Base-by-base conservation (phyloP, 2,797 vertebrate species). In the Poeciliopsis turneri region DNA sequence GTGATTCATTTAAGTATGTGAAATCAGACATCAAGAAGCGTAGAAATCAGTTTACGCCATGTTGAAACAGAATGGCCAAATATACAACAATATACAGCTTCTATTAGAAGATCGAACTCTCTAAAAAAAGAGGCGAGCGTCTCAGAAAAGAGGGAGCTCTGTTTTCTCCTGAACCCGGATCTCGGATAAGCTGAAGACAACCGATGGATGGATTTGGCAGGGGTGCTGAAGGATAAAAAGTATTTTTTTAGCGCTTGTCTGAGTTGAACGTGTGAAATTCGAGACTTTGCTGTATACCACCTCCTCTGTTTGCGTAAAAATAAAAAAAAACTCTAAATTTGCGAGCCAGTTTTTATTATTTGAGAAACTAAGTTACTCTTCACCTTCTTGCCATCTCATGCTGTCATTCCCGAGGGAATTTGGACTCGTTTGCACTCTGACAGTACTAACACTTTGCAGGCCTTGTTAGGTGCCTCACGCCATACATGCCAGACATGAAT, bases 1-100 rank as follows among this genome's bases (percentile, higher is more conserved):
- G 81, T 84, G 78, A 88, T 81, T 88, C 68, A 69, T 77, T 83
- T 64, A 79, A 79, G 86, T 82, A 85, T 80, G 69, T 77, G 84
- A 90, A 74, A 71, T 76, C 45, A 79, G 79, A 82, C 84, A 85
- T 91, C 77, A 91, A 80, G 88, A 77, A 84, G 82, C 74, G 84
- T 82, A 82, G 78, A 84, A 78, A 83, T 80, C 79, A 77, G 80
- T 75, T 76, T 70, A 89, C 80, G 78, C 83, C 87, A 82, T 78
- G 46, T 78, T 39, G 75, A 84, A 39, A 12, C 55, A 59, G 5
- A n/a, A 28, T n/a, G 25, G 55, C 55, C n/a, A 28, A 59, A 59
- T 28, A 28, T 28, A 30, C n/a, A 59, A 28, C n/a, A 59, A n/a
- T 81, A 68, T 68, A 77, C 30, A 28, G 72, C 49, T 80, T 39